A percentile compares a stretch with the other conserved stretches of the same genome.
These are phyloP conservation scores for Peucedramus taeniatus DNA, from an alignment of 2,113 vertebrate species.

Conservation along the genomic window DNA sequence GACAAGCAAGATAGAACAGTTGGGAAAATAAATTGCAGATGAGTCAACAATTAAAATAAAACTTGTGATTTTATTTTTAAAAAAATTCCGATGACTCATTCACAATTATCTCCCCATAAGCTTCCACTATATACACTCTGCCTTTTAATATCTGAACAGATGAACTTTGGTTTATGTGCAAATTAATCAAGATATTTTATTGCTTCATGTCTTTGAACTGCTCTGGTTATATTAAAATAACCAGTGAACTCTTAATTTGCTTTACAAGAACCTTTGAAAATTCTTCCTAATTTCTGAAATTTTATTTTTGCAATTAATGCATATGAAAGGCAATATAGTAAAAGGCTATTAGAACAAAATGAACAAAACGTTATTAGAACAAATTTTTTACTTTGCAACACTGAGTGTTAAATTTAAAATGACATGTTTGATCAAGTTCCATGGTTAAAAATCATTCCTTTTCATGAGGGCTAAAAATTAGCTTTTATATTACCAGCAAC, in stretches of 20 bases:
- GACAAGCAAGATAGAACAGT: slow-evolving; percentile 19
- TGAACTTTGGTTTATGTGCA: background rate
- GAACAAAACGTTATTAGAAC: background rate
- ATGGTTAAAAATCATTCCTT: background rate
- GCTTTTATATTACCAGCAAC: background rate
- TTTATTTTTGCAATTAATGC: background rate
- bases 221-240: background rate
- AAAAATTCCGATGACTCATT: slow-evolving; percentile 48
- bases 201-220: background rate
- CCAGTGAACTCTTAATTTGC: background rate
- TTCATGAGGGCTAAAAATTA: background rate
- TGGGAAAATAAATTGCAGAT: slow-evolving; percentile 41
- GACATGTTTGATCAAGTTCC: background rate
- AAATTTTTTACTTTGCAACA: background rate
- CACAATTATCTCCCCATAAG: background rate
- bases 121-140: background rate
- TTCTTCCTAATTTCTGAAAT: background rate
- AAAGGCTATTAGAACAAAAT: background rate
- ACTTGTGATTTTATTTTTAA: slow-evolving; percentile 40
- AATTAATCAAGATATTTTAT: background rate
- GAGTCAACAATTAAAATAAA: slow-evolving; percentile 62
- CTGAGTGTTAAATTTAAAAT: background rate
- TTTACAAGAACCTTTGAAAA: background rate
- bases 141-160: slow-evolving; percentile 29
- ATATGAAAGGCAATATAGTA: background rate